Evolutionary conservation across 1,140 invertebrate species (phyloP), one percentile per base, ranked within the genome.

Genomic region (Zaprionus camerounensis): DNA sequence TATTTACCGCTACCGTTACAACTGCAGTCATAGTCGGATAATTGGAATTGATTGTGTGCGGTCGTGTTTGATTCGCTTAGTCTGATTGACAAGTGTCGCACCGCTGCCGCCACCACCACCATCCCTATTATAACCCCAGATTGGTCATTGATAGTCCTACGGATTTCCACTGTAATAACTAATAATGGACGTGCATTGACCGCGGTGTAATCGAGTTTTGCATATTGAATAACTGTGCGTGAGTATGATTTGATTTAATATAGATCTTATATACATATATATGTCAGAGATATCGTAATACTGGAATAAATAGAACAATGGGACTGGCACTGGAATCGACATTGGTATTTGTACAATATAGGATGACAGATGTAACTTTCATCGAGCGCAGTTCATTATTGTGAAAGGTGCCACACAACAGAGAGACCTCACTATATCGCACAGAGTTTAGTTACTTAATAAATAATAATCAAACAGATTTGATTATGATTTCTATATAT

Each of bases 61-160:
- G 46, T 51, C 11, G 11, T 51, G 46, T 51, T 22, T 51, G 46
- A 51, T 51, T 51, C 20, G 46, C 9, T 51, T 51, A 51, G 9
- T 20, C 20, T 51, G 46, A 51, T 51, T 51, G 46, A 51, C 46
- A 51, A 51, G 46, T 51, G 46, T 51, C 46, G 46, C 46, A 51
- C 41, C 41, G 6, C 6, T 9, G n/a, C 41, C 41, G 7, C 41
- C n/a, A 9, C 2, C 38, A n/a, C 7, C 9, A 22, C 46, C 44
- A 28, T 31, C 28, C 9, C 28, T 31, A 7, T 31, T 0, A 22
- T 3, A 49, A 49, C 46, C 20, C 22, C 46, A 24, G 20, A 51
- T 51, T 51, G 46, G 20, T 24, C 46, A 51, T 12, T 22, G 46
- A 51, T 51, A 51, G 46, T 9, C 20, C 20, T 24, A 13, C 11